A percentile compares a stretch with the other conserved stretches of the same genome.
phyloP scores from a whole-genome alignment of 2,113 vertebrate species.

The Otis tarda region DNA sequence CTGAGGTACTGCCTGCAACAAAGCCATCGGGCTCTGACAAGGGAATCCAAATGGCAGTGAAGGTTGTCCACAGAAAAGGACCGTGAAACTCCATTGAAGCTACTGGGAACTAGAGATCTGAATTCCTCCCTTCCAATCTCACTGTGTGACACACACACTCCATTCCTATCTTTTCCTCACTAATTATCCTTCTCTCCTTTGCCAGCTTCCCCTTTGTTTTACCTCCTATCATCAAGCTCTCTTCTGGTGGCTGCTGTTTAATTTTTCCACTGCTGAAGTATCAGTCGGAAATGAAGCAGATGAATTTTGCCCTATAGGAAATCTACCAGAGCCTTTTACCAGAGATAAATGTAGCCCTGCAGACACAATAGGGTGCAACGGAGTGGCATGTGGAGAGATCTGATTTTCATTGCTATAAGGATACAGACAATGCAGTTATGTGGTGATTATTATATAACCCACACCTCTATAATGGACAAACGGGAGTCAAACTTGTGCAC shows the following conservation, averaged over 20 bases:
- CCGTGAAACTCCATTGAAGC: not conserved
- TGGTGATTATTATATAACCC: constrained; percentile 13
- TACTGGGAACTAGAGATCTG: not conserved
- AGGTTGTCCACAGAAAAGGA: not conserved
- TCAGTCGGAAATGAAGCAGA: not conserved
- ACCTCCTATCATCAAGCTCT: not conserved
- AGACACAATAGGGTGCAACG: not conserved
- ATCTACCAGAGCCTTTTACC: not conserved
- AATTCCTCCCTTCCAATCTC: not conserved
- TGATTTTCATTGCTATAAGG: constrained; percentile 20
- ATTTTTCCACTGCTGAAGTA: not conserved
- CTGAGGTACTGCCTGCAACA: not conserved
- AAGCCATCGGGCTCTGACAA: not conserved
- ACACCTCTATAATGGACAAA: constrained; percentile 13
- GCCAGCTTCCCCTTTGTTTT: constrained; percentile 3
- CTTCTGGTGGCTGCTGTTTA: not conserved
- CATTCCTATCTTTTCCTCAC: not conserved
- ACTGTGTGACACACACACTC: not conserved
- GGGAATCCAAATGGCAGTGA: not conserved
- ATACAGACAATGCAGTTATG: not conserved
- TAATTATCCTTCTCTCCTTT: not conserved
- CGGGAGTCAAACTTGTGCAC: constrained; percentile 20
- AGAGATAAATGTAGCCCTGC: not conserved
- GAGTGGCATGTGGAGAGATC: not conserved
- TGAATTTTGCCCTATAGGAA: constrained; percentile 1